Conservation (phyloP, 35 echinoderm and acorn worm genomes). For the Diadema setosum region DNA sequence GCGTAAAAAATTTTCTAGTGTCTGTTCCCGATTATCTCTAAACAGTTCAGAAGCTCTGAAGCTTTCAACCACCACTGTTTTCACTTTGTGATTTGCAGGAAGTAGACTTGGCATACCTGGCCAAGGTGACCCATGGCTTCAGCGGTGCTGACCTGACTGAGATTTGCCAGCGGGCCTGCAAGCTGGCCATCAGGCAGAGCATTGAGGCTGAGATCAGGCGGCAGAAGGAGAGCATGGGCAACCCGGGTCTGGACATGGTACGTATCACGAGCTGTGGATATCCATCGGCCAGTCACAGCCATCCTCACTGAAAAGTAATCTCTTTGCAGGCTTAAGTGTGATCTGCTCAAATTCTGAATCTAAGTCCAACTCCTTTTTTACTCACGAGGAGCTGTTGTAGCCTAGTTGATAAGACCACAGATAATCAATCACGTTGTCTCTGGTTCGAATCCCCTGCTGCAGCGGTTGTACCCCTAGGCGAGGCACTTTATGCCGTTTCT, state of each 20-base stretch:
- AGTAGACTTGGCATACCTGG: slow-evolving; percentile 72
- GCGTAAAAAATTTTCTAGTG: background rate
- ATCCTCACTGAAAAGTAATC: no score
- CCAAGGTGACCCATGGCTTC: slow-evolving; percentile 92
- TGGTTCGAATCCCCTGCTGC: no score
- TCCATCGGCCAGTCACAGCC: no score
- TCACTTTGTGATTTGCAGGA: slow-evolving; percentile 16
- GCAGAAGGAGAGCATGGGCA: slow-evolving; percentile 57
- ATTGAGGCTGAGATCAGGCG: slow-evolving; percentile 81
- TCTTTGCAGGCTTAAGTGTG: no score
- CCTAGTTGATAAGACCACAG: no score
- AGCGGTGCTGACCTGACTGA: slow-evolving; percentile 98
- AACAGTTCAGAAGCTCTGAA: background rate
- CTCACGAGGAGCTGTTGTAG: no score
- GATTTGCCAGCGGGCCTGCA: slow-evolving; percentile 97
- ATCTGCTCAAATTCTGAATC: no score
- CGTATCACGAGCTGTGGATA: no score
- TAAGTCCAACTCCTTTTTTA: no score
- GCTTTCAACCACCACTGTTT: background rate
- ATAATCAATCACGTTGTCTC: no score
- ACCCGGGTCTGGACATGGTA: slow-evolving; percentile 97
- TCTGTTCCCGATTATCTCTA: background rate
- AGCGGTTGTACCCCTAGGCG: no score
- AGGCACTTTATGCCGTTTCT: no score
- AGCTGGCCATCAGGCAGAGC: slow-evolving; percentile 93